phyloP scores from a whole-genome alignment of 2,888 invertebrate species.

The Agrochola lychnidis region DNA sequence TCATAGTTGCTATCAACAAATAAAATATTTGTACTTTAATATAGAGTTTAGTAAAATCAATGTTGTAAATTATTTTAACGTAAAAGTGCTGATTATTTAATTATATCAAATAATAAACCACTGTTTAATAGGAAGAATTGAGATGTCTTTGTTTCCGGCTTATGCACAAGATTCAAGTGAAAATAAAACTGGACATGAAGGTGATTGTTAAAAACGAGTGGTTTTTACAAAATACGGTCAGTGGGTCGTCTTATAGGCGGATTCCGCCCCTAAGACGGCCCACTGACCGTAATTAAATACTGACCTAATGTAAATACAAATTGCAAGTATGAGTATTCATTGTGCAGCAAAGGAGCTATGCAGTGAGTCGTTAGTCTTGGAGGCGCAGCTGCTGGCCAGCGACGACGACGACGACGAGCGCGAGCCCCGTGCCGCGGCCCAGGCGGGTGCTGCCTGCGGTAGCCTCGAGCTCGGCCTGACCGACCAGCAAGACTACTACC shows the following conservation, averaged over 20 bases:
- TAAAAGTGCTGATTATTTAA: not conserved
- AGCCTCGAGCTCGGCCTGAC: slow-evolving; percentile 11
- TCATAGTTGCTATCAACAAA: no score
- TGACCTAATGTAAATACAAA: not conserved
- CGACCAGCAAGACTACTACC: slow-evolving; percentile 89
- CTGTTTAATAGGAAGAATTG: not conserved
- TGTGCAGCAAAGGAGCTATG: slow-evolving; percentile 4
- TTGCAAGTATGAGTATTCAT: not conserved
- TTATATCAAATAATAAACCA: not conserved
- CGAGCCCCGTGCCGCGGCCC: not conserved
- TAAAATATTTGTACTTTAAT: no score
- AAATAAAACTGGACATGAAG: slow-evolving; percentile 57
- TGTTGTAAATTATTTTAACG: not conserved
- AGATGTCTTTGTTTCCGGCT: slow-evolving; percentile 77
- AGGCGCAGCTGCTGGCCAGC: slow-evolving; percentile 78
- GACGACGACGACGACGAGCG: slow-evolving; percentile 72
- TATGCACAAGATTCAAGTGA: slow-evolving; percentile 66
- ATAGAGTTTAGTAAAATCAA: no score
- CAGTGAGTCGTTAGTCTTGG: slow-evolving; percentile 48
- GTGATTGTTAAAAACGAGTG: slow-evolving; percentile 28
- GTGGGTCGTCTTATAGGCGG: no score
- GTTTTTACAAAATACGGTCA: not conserved
- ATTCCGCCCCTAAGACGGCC: no score
- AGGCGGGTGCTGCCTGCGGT: slow-evolving; percentile 2
- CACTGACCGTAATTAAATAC: no score